Evolutionary conservation across 2,888 invertebrate species (phyloP).

Genomic region (Pristionchus arcanus): DNA sequence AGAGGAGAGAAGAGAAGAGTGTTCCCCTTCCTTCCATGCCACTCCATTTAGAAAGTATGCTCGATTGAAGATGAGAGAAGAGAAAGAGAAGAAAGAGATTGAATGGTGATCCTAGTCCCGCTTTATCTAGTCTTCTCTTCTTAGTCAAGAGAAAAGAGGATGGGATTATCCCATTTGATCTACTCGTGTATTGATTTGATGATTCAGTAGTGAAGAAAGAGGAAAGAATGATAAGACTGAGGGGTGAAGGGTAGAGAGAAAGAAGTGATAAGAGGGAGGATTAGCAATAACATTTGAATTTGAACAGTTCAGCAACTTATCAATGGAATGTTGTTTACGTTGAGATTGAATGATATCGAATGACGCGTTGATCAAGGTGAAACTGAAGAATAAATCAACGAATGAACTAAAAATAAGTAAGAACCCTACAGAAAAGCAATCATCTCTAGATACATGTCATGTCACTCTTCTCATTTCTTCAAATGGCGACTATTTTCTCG

Average conservation of each 20-base stretch:
- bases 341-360: no score
- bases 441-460: background rate
- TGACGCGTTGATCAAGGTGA: background rate
- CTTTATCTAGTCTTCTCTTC: background rate
- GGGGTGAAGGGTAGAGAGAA: background rate
- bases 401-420: background rate
- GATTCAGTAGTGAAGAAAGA: background rate
- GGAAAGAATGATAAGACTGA: conserved; percentile 11
- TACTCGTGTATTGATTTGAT: conserved; percentile 10
- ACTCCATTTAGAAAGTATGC: conserved; percentile 43
- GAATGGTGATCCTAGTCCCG: conserved; percentile 13
- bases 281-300: conserved; percentile 28
- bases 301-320: background rate
- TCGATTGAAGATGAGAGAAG: background rate
- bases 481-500: background rate
- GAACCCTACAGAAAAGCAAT: background rate
- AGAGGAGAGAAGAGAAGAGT: conserved; percentile 18
- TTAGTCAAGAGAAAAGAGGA: conserved; percentile 16
- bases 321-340: background rate
- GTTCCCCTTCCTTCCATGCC: conserved; percentile 27
- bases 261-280: background rate
- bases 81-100: background rate
- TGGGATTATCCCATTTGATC: background rate
- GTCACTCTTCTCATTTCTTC: background rate
- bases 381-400: no score